Evolutionary conservation across 2,113 vertebrate genomes (phyloP).

Genomic region (Microcebus griseorufus): DNA sequence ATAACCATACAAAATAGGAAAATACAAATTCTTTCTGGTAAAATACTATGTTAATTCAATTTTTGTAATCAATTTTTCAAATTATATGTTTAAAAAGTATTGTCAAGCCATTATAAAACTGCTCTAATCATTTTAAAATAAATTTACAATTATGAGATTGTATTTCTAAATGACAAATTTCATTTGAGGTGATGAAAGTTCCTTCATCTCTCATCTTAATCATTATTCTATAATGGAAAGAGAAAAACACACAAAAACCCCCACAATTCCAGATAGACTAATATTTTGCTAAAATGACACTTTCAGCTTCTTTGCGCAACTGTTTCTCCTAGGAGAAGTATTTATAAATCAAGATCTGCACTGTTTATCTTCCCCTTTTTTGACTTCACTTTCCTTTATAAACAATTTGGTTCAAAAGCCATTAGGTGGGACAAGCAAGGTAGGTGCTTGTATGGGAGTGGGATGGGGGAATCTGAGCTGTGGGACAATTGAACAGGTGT

Average conservation of each 20-base stretch:
- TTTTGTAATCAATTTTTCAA: background rate
- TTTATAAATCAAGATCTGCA: background rate
- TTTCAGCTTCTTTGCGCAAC: background rate
- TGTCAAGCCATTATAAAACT: constrained; percentile 3
- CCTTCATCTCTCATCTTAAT: background rate
- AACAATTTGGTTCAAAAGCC: background rate
- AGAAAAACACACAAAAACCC: background rate
- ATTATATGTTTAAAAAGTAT: background rate
- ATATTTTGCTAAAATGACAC: background rate
- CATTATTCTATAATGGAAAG: background rate
- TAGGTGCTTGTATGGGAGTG: background rate
- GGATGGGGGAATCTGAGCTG: background rate
- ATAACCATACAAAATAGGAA: background rate
- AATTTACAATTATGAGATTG: background rate
- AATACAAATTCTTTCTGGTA: background rate
- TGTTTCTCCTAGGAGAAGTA: background rate
- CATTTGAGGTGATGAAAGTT: background rate
- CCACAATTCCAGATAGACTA: background rate
- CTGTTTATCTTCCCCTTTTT: background rate
- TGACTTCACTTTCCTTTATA: background rate
- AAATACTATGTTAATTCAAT: background rate
- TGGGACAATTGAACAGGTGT: background rate
- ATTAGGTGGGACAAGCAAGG: background rate
- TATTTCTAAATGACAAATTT: background rate
- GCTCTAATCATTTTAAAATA: background rate